These are phyloP conservation scores for Ploceus nigricollis DNA, from an alignment of 2,113 vertebrate species.

Conservation along the genomic window DNA sequence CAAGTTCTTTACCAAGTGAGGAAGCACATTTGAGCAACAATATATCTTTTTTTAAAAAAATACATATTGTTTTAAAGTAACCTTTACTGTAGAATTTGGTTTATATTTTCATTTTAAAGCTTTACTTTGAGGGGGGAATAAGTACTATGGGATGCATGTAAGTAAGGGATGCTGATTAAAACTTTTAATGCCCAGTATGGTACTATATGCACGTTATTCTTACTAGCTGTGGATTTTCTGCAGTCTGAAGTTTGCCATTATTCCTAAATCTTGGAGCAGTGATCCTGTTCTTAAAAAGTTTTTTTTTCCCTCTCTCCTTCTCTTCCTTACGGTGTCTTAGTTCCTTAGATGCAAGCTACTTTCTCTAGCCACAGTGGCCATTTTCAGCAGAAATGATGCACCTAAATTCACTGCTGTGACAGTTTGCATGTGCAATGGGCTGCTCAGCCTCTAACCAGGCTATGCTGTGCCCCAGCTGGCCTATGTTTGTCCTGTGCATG, in stretches of 20 bases:
- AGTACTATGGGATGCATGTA: not conserved
- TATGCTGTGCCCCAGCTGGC: not conserved
- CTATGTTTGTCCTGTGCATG: not conserved
- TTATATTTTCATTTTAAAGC: not conserved
- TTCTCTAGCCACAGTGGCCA: not conserved
- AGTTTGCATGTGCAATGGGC: not conserved
- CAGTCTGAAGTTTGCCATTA: not conserved
- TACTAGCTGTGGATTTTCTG: not conserved
- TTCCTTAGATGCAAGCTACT: not conserved
- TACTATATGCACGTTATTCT: not conserved
- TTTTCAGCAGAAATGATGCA: not conserved
- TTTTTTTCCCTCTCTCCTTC: fast-evolving
- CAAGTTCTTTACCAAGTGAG: not conserved
- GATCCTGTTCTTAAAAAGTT: not conserved
- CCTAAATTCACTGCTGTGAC: not conserved
- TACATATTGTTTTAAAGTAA: not conserved
- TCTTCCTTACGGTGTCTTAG: not conserved
- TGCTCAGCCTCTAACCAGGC: not conserved
- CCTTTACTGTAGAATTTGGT: not conserved
- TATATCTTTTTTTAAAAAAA: not conserved
- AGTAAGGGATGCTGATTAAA: not conserved
- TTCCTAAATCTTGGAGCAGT: not conserved
- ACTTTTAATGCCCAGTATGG: not conserved
- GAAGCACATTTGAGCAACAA: not conserved
- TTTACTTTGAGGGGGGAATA: not conserved